Evolutionary conservation across 2,113 vertebrate species (phyloP).

Genomic region (Bos indicus): DNA sequence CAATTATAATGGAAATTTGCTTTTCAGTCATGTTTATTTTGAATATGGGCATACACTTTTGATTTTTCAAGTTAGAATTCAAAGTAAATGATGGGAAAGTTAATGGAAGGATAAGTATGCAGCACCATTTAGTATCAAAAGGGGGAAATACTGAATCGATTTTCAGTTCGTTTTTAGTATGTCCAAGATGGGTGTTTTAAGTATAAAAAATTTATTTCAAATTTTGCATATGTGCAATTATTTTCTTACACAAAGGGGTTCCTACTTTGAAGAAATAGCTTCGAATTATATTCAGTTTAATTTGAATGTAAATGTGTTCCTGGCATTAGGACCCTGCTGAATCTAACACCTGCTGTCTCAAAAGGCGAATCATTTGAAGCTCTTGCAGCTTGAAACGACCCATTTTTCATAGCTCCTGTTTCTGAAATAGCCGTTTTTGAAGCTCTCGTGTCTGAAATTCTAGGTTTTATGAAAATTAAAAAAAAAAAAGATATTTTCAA

Average conservation of each 20-base stretch:
- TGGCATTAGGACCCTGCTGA: conserved; percentile 58
- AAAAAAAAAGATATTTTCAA: background rate
- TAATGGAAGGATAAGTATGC: background rate
- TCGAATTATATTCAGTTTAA: conserved; percentile 50
- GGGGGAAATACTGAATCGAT: background rate
- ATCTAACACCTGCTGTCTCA: conserved; percentile 31
- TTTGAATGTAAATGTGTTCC: conserved; percentile 56
- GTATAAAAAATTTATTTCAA: conserved; percentile 31
- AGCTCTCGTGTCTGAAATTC: background rate
- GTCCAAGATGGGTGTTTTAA: conserved; percentile 35
- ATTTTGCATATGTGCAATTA: conserved; percentile 46
- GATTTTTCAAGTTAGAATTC: background rate
- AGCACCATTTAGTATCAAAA: background rate
- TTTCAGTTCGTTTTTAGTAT: background rate
- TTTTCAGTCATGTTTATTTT: background rate
- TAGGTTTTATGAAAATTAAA: background rate
- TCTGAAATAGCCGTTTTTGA: conserved; percentile 5
- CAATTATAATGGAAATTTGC: background rate
- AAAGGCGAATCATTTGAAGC: conserved; percentile 8
- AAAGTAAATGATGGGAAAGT: conserved; percentile 10
- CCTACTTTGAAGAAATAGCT: conserved; percentile 43
- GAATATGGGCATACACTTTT: background rate
- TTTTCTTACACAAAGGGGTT: conserved; percentile 50
- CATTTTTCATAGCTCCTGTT: background rate
- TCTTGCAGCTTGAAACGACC: background rate